These are phyloP conservation scores for Spilogale gracilis DNA, from an alignment of 2,113 vertebrate species.

Conservation along the genomic window DNA sequence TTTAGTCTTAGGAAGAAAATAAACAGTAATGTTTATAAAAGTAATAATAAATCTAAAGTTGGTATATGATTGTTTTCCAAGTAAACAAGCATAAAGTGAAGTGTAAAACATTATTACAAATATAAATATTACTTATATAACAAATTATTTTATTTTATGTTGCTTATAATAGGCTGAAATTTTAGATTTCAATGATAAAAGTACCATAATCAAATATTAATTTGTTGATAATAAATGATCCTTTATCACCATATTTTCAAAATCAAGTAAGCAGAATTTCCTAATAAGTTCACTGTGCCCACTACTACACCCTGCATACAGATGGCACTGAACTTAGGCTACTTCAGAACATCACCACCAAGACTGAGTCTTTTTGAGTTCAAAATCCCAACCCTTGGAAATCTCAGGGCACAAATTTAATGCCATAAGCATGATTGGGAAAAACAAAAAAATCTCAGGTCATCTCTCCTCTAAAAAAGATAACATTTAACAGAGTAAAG, in stretches of 20 bases:
- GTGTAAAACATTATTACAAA: background rate
- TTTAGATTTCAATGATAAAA: background rate
- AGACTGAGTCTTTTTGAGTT: background rate
- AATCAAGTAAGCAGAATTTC: background rate
- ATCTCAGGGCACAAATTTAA: background rate
- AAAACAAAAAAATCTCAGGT: background rate
- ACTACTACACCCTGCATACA: background rate
- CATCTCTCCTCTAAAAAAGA: background rate
- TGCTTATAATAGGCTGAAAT: background rate
- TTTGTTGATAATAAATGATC: background rate
- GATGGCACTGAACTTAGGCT: background rate
- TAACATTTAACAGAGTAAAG: background rate
- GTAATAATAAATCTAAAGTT: background rate
- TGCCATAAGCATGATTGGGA: background rate
- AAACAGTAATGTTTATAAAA: background rate
- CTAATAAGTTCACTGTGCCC: background rate
- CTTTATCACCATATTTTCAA: background rate
- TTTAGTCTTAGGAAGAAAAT: conserved; percentile 31
- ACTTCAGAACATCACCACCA: background rate
- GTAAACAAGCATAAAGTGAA: background rate
- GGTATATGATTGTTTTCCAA: background rate
- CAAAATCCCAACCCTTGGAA: background rate
- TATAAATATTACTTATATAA: background rate
- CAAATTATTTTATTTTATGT: background rate
- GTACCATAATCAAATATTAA: background rate